Evolutionary conservation across 2,888 invertebrate species (phyloP).

Genomic region (Pyrgus malvae): DNA sequence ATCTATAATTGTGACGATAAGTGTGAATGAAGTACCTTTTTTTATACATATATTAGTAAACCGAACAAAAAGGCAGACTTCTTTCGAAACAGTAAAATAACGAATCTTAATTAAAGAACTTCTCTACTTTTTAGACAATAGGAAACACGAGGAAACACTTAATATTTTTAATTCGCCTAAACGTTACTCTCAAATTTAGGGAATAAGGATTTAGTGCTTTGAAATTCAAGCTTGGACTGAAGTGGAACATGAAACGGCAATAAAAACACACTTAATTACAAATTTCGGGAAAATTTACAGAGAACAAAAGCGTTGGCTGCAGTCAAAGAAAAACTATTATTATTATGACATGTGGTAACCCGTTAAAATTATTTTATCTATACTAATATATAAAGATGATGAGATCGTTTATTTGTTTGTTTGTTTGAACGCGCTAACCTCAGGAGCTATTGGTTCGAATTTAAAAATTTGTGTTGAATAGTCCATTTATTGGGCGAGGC

Average conservation of each 20-base stretch:
- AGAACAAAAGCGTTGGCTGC: constrained; percentile 2
- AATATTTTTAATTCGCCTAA: constrained; percentile 9
- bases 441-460: no score
- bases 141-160: constrained; percentile 21
- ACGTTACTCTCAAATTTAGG: constrained; percentile 15
- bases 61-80: neutral
- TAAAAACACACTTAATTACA: constrained; percentile 10
- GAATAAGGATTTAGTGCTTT: constrained; percentile 10
- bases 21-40: no score
- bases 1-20: no score
- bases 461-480: no score
- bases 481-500: no score
- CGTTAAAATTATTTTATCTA: constrained; percentile 16
- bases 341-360: constrained; percentile 5
- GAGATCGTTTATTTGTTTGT: no score
- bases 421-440: no score
- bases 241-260: constrained; percentile 17
- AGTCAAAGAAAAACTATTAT: constrained; percentile 16
- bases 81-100: neutral
- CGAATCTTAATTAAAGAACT: constrained; percentile 5
- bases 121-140: neutral
- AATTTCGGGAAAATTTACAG: constrained; percentile 16
- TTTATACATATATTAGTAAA: no score
- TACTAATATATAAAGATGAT: no score
- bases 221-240: constrained; percentile 3